A percentile compares a stretch with the other conserved stretches of the same genome.
phyloP scores from a whole-genome alignment of 2,888 invertebrate species.

The Tinea pellionella region DNA sequence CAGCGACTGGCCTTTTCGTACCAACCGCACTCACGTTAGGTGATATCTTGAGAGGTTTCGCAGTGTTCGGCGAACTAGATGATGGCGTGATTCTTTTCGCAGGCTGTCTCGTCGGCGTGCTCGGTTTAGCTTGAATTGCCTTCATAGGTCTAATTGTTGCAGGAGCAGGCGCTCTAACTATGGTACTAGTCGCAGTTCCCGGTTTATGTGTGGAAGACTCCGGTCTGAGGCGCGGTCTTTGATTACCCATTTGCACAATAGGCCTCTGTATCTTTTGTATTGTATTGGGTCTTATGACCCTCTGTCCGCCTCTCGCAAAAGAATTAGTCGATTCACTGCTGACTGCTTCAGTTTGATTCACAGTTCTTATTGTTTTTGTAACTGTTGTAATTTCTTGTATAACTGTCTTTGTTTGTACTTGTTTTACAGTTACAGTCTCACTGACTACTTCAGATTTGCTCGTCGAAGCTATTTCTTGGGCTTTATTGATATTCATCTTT shows the following conservation, averaged over 20 bases:
- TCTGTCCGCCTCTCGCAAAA: neutral
- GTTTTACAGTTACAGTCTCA: slow-evolving; percentile 47
- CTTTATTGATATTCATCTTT: neutral
- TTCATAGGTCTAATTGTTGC: neutral
- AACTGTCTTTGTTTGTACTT: slow-evolving; percentile 52
- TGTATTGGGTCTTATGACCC: neutral
- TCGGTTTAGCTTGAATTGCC: slow-evolving; percentile 25
- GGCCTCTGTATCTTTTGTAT: neutral
- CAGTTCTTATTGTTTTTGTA: slow-evolving; percentile 58
- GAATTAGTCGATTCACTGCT: slow-evolving; percentile 14
- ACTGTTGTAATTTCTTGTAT: slow-evolving; percentile 62
- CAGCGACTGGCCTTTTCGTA: slow-evolving; percentile 28
- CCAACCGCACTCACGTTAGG: slow-evolving; percentile 25
- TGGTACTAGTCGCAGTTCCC: neutral
- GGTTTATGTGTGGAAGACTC: neutral
- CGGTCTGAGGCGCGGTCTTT: neutral
- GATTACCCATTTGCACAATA: neutral
- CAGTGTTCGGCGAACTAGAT: slow-evolving; percentile 25
- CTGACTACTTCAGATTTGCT: neutral
- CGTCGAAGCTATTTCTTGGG: slow-evolving; percentile 25
- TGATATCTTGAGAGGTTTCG: slow-evolving; percentile 40
- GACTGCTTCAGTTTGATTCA: slow-evolving; percentile 51
- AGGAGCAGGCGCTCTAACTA: neutral
- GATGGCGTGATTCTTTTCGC: slow-evolving; percentile 22
- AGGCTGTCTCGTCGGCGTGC: slow-evolving; percentile 16